Conservation (phyloP, 2,888 invertebrate species). For the Teinopalpus imperialis region DNA sequence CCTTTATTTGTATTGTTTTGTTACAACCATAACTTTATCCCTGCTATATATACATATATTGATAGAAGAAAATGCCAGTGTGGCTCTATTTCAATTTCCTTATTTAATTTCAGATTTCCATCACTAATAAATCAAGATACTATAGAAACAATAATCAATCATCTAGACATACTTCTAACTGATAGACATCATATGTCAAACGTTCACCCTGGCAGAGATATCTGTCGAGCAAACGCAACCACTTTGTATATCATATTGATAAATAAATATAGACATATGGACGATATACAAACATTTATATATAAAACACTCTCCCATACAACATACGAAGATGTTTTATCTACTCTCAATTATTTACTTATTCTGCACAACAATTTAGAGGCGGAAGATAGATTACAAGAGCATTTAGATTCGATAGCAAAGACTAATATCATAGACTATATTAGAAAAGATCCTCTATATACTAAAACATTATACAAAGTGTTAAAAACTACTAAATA, state of each 20-base stretch:
- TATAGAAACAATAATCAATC: slow-evolving; percentile 31
- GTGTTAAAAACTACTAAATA: slow-evolving; percentile 44
- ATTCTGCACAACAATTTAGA: slow-evolving; percentile 40
- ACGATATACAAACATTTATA: slow-evolving; percentile 31
- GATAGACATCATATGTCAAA: slow-evolving; percentile 13
- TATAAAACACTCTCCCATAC: slow-evolving; percentile 38
- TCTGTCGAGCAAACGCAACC: slow-evolving; percentile 47
- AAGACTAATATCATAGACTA: slow-evolving; percentile 30
- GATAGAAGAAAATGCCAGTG: no score
- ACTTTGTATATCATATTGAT: slow-evolving; percentile 39
- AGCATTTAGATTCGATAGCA: slow-evolving; percentile 39
- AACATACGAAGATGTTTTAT: slow-evolving; percentile 45
- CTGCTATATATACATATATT: no score
- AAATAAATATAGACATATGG: slow-evolving; percentile 27
- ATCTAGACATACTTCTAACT: slow-evolving; percentile 43
- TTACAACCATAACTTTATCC: no score
- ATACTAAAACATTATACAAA: slow-evolving; percentile 41
- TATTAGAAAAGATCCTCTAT: slow-evolving; percentile 35
- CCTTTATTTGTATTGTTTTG: no score
- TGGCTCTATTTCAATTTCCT: no score
- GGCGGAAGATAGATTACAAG: slow-evolving; percentile 41
- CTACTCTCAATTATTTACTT: slow-evolving; percentile 44
- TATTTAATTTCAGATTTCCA: slow-evolving; percentile 57
- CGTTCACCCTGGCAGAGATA: slow-evolving; percentile 45
- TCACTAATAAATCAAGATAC: slow-evolving; percentile 34